phyloP scores from a whole-genome alignment of 1,140 invertebrate genomes.

The Bactericera cockerelli region DNA sequence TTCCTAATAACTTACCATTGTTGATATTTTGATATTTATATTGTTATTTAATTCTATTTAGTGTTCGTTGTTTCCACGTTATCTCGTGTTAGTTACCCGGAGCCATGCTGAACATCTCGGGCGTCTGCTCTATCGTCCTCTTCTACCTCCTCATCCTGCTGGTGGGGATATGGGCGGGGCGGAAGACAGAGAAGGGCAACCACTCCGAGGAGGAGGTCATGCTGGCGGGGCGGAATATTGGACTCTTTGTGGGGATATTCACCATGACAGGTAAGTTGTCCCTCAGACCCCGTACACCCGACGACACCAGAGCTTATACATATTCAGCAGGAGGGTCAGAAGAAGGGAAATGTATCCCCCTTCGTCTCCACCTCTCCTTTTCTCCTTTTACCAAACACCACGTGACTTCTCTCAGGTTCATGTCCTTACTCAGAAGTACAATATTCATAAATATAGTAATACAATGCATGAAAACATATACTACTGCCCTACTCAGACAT shows the following conservation, averaged over 20 bases:
- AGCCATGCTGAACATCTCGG: slow-evolving; percentile 60
- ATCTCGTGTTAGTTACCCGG: too few species aligned
- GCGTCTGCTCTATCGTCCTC: slow-evolving; percentile 78
- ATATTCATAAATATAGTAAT: too few species aligned
- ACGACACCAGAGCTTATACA: not conserved
- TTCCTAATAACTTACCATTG: not conserved
- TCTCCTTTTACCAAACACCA: too few species aligned
- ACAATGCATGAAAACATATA: too few species aligned
- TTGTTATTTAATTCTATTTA: slow-evolving; percentile 6
- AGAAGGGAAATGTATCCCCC: too few species aligned
- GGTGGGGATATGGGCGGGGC: slow-evolving; percentile 89
- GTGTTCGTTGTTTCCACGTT: not conserved
- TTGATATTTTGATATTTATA: slow-evolving; percentile 2
- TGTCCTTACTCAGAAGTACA: too few species aligned
- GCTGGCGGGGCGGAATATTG: slow-evolving; percentile 89
- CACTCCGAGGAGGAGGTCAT: slow-evolving; percentile 90
- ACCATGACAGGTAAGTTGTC: slow-evolving; percentile 79
- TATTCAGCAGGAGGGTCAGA: too few species aligned
- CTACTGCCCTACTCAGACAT: too few species aligned
- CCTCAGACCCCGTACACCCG: not conserved
- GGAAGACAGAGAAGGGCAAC: slow-evolving; percentile 72
- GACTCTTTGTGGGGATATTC: slow-evolving; percentile 90
- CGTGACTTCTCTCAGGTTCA: too few species aligned
- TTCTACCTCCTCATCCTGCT: slow-evolving; percentile 85
- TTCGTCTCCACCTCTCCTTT: too few species aligned